Base-by-base conservation (phyloP, 1,140 invertebrate genomes). In the Campoletis sonorensis region DNA sequence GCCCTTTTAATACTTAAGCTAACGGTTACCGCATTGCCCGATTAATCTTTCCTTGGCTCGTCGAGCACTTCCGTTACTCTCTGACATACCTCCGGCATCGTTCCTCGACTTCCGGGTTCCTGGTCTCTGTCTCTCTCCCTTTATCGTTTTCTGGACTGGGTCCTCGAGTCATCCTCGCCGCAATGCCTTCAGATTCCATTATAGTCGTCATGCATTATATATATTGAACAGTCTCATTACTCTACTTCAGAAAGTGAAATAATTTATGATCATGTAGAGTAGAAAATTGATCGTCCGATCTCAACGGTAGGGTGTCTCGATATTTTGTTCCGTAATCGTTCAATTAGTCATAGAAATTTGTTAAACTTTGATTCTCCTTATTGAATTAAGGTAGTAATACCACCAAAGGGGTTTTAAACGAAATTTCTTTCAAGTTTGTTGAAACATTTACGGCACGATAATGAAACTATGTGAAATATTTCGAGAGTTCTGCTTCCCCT, bases 31-130 rank as follows among this genome's bases (percentile, higher is more conserved):
- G 51, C 51, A 45, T 45, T 21, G 51, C n/a, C 51, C 51, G 51
- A 54, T 54, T 54, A 54, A 54, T 54, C 51, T 54, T 54, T 18
- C 51, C 51, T n/a, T 11, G 51, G n/a, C 51, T 54, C 51, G 51
- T n/a, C 51, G 51, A 54, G 51, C 51, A n/a, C 51, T 54, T 54
- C 51, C 51, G 51, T 54, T 54, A 54, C n/a, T 54, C 51, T 8
- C 51, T 21, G 51, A 54, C 51, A 54, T 54, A 54, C 51, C 51
- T 54, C n/a, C 51, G 51, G 51, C 51, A 54, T 18, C 51, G 51
- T 54, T 54, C 51, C n/a, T 54, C 51, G 51, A 54, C 51, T 54
- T 54, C 51, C 51, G 51, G 51, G 51, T 54, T 54, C 10, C 51
- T 21, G 3, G 18, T 54, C 51, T 51, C 49, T 51, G 4, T 51